These are phyloP conservation scores for Brachycybe producta DNA, from an alignment of 2,888 invertebrate species.

Conservation along the genomic window DNA sequence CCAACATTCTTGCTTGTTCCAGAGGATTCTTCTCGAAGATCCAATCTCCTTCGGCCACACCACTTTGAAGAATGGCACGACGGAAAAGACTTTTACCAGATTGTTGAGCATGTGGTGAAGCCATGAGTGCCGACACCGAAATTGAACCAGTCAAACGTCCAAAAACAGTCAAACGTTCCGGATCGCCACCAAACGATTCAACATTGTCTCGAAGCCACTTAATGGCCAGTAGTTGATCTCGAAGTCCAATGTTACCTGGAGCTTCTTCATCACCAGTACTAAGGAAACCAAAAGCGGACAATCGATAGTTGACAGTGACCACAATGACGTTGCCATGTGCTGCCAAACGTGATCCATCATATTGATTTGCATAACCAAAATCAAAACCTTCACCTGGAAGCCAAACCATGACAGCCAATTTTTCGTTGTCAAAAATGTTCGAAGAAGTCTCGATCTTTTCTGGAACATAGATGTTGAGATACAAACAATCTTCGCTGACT, in stretches of 20 bases:
- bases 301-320: slow-evolving; percentile 42
- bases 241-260: slow-evolving; percentile 30
- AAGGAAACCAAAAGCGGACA: slow-evolving; percentile 38
- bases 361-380: slow-evolving; percentile 40
- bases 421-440: background rate
- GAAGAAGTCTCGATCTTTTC: slow-evolving; percentile 31
- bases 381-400: slow-evolving; percentile 33
- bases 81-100: slow-evolving; percentile 23
- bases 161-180: slow-evolving; percentile 28
- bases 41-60: slow-evolving; percentile 26
- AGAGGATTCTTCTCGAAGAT: slow-evolving; percentile 22
- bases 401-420: slow-evolving; percentile 57
- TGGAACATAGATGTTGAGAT: slow-evolving; percentile 68
- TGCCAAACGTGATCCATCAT: slow-evolving; percentile 41
- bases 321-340: slow-evolving; percentile 40
- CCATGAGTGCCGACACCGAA: slow-evolving; percentile 25
- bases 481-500: slow-evolving; percentile 58
- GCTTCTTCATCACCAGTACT: slow-evolving; percentile 25
- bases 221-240: slow-evolving; percentile 31
- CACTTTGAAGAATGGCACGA: slow-evolving; percentile 27
- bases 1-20: slow-evolving; percentile 19
- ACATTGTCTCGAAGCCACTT: slow-evolving; percentile 30
- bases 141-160: slow-evolving; percentile 31
- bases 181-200: slow-evolving; percentile 28
- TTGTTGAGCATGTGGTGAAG: slow-evolving; percentile 15